phyloP scores from a whole-genome alignment of 2,888 invertebrate species.

The Lasioglossum marginatum region DNA sequence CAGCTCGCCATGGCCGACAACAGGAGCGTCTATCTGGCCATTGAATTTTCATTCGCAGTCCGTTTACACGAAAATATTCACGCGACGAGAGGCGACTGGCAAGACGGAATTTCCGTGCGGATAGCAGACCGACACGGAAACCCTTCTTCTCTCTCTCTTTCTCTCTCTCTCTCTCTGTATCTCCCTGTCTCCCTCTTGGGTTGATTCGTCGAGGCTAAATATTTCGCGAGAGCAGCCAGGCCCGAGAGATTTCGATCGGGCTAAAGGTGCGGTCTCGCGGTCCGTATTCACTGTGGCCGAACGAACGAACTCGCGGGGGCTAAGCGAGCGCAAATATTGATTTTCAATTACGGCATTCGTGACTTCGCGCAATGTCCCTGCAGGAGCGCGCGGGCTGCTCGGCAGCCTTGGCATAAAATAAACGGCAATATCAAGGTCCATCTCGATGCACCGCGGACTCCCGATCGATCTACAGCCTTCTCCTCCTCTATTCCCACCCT shows the following conservation, averaged over 20 bases:
- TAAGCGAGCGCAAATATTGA: constrained; percentile 80
- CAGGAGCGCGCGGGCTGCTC: constrained; percentile 61
- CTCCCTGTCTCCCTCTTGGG: background rate
- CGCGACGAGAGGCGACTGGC: constrained; percentile 8
- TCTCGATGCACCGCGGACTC: constrained; percentile 71
- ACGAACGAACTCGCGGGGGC: constrained; percentile 62
- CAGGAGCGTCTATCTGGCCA: background rate
- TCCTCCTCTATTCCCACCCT: background rate
- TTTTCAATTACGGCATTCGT: constrained; percentile 83
- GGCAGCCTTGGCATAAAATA: constrained; percentile 80
- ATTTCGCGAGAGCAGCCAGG: constrained; percentile 15
- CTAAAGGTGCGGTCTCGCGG: constrained; percentile 46
- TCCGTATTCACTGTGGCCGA: constrained; percentile 32
- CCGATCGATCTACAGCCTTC: constrained; percentile 60
- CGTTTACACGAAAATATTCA: constrained; percentile 9
- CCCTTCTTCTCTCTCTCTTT: background rate
- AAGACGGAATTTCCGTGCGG: background rate
- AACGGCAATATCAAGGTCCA: constrained; percentile 80
- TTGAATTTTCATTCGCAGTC: constrained; percentile 27
- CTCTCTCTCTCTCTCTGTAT: background rate
- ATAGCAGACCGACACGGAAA: constrained; percentile 2
- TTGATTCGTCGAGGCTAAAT: background rate
- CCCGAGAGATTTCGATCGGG: constrained; percentile 74
- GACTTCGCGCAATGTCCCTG: constrained; percentile 82
- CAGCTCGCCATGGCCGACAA: background rate